phyloP scores from a whole-genome alignment of 2,888 invertebrate species.

The Bellardia bayeri region DNA sequence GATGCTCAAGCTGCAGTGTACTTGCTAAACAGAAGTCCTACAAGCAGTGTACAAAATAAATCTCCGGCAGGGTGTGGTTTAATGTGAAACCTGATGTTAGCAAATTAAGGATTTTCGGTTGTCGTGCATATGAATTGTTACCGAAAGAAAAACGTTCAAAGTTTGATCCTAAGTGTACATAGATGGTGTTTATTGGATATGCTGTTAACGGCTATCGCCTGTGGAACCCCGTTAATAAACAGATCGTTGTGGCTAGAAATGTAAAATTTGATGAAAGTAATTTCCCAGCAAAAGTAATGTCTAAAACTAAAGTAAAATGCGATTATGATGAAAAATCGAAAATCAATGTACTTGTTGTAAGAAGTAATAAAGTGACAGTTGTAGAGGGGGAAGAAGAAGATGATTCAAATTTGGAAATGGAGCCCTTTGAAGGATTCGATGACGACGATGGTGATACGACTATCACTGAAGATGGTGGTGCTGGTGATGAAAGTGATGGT shows the following conservation, averaged over 20 bases:
- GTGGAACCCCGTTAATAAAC: conserved; percentile 7
- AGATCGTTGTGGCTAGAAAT: not conserved
- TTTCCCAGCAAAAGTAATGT: conserved; percentile 16
- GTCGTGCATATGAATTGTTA: conserved; percentile 70
- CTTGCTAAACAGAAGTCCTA: conserved; percentile 23
- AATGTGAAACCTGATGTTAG: conserved; percentile 51
- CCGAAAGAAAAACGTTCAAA: conserved; percentile 42
- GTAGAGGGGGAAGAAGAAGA: conserved; percentile 3
- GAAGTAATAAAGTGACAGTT: not conserved
- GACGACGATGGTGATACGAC: not conserved
- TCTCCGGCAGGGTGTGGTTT: conserved; percentile 69
- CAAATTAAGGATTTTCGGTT: conserved; percentile 73
- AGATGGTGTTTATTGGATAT: conserved; percentile 1
- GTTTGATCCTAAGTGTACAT: conserved; percentile 1
- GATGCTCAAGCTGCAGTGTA: not conserved
- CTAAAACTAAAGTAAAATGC: not conserved
- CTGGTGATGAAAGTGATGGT: conserved; percentile 1
- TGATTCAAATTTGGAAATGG: not conserved
- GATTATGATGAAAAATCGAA: not conserved
- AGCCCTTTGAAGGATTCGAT: conserved; percentile 8
- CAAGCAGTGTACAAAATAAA: not conserved
- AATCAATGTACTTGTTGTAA: not conserved
- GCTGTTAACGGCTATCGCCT: not conserved
- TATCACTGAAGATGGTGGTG: no score
- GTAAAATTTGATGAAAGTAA: not conserved